These are phyloP conservation scores for Saturnia japonica DNA, from an alignment of 2,888 invertebrate species.

Conservation along the genomic window DNA sequence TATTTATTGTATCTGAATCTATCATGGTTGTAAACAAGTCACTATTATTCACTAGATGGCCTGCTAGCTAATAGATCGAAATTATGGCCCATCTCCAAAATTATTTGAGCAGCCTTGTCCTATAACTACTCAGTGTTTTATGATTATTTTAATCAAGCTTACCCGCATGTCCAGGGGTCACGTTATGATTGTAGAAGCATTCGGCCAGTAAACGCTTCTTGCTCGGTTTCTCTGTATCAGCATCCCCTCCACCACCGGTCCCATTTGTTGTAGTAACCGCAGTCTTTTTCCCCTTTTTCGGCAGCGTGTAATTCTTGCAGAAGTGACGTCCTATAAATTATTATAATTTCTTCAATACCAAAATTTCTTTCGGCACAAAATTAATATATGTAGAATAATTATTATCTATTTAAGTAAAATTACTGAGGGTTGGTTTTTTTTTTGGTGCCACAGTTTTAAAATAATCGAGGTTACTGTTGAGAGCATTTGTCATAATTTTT, in stretches of 20 bases:
- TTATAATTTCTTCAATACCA: background rate
- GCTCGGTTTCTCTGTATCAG: constrained; percentile 58
- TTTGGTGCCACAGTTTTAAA: too few species aligned
- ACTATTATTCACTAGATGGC: too few species aligned
- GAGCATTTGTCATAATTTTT: too few species aligned
- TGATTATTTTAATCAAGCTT: constrained; percentile 11
- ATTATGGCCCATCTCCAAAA: too few species aligned
- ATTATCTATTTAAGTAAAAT: too few species aligned
- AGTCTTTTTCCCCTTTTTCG: constrained; percentile 60
- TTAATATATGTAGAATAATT: background rate
- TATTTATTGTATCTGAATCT: too few species aligned
- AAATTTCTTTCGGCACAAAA: background rate
- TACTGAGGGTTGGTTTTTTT: too few species aligned
- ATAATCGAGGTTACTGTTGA: too few species aligned
- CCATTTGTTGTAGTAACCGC: constrained; percentile 38
- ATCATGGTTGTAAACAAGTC: too few species aligned
- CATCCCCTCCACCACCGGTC: constrained; percentile 49
- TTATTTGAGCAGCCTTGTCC: too few species aligned
- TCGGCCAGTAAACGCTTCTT: constrained; percentile 67
- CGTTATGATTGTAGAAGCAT: constrained; percentile 66
- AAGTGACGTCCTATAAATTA: constrained; percentile 69
- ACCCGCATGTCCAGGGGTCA: constrained; percentile 75
- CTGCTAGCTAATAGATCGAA: too few species aligned
- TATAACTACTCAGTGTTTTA: too few species aligned
- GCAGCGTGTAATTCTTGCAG: constrained; percentile 60